phyloP scores from a whole-genome alignment of 2,113 vertebrate species.

The Anser brachyrhynchus region DNA sequence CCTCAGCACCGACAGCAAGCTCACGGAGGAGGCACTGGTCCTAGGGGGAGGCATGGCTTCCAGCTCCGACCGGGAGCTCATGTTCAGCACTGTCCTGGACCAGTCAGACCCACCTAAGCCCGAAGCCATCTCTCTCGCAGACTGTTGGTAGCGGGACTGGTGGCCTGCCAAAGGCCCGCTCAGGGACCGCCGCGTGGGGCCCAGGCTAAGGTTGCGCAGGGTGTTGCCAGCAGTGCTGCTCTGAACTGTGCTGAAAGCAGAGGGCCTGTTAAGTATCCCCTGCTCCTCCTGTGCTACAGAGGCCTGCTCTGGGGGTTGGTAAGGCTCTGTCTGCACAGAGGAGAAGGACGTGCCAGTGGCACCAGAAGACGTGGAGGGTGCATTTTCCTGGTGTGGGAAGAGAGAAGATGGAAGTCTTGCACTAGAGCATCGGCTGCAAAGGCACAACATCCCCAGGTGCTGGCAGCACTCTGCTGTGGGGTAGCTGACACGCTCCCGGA shows the following conservation, averaged over 20 bases:
- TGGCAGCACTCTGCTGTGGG: slow-evolving; percentile 91
- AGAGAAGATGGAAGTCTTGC: slow-evolving; percentile 83
- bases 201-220: slow-evolving; percentile 86
- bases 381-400: slow-evolving; percentile 80
- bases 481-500: slow-evolving; percentile 85
- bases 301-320: slow-evolving; percentile 83
- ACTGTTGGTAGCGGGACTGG: slow-evolving; percentile 78
- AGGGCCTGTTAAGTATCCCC: slow-evolving; percentile 85
- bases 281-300: slow-evolving; percentile 84
- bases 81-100: slow-evolving; percentile 89
- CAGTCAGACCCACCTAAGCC: slow-evolving; percentile 85
- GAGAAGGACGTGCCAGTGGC: slow-evolving; percentile 89
- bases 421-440: slow-evolving; percentile 92
- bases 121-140: slow-evolving; percentile 77
- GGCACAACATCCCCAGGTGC: slow-evolving; percentile 94
- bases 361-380: slow-evolving; percentile 80
- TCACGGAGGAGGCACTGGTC: slow-evolving; percentile 94
- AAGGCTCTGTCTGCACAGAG: slow-evolving; percentile 91
- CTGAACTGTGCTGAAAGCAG: slow-evolving; percentile 97
- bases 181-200: slow-evolving; percentile 81
- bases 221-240: slow-evolving; percentile 88
- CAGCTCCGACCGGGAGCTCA: slow-evolving; percentile 78
- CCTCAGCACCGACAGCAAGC: slow-evolving; percentile 90
- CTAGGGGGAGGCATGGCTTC: slow-evolving; percentile 91
- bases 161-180: slow-evolving; percentile 80